Evolutionary conservation across 2,888 invertebrate genomes (phyloP).

Genomic region (Teleogryllus oceanicus): DNA sequence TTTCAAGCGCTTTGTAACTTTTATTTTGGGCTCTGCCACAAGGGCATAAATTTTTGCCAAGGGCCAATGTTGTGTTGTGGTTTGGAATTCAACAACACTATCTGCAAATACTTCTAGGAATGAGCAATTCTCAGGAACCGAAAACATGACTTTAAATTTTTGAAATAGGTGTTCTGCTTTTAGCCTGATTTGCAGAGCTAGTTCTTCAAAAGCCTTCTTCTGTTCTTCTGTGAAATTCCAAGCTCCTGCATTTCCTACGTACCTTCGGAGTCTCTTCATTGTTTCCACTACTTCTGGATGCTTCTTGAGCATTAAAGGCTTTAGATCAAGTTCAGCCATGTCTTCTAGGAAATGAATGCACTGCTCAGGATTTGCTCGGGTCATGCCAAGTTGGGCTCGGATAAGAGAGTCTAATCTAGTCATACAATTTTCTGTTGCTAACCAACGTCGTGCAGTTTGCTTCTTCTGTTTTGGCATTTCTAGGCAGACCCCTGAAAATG

Average conservation of each 20-base stretch:
- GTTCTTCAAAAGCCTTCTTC: conserved; percentile 56
- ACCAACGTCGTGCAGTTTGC: conserved; percentile 50
- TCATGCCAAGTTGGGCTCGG: conserved; percentile 62
- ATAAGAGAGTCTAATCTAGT: conserved; percentile 64
- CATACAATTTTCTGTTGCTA: conserved; percentile 63
- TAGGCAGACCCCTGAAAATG: too few relatives aligned
- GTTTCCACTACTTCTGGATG: conserved; percentile 77
- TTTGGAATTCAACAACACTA: conserved; percentile 63
- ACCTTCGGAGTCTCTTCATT: conserved; percentile 60
- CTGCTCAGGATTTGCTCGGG: conserved; percentile 67
- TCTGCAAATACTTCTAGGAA: conserved; percentile 72
- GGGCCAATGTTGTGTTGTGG: not conserved
- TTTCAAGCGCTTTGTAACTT: too few relatives aligned
- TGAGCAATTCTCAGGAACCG: conserved; percentile 57
- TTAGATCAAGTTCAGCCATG: conserved; percentile 56
- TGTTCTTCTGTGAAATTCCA: conserved; percentile 67
- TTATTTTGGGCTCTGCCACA: not conserved
- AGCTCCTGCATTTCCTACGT: conserved; percentile 73
- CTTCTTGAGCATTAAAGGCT: conserved; percentile 74
- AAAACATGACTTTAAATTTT: conserved; percentile 60
- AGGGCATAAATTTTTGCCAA: conserved; percentile 7
- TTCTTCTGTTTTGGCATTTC: conserved; percentile 38
- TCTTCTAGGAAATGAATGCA: conserved; percentile 69
- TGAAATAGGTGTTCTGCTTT: conserved; percentile 63
- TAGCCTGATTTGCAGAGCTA: conserved; percentile 66